Evolutionary conservation across 2,888 invertebrate species (phyloP).

Genomic region (Eudasyphora cyanicolor): DNA sequence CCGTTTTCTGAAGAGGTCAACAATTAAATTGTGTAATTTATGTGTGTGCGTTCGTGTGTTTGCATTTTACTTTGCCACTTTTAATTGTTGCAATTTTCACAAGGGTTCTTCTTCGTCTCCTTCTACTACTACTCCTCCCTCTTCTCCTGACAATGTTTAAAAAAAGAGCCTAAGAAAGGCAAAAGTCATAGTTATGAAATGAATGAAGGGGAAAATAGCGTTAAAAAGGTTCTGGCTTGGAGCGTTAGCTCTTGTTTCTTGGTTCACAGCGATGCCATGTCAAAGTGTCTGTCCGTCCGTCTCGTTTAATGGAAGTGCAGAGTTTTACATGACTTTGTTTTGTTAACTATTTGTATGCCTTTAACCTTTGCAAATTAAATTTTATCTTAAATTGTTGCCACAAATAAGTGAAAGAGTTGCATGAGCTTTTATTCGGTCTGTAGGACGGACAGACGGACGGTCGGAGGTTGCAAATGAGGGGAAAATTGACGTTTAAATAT

Average conservation of each 20-base stretch:
- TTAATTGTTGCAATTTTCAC: constrained; percentile 57
- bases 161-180: not conserved
- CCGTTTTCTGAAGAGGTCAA: constrained; percentile 37
- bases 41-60: constrained; percentile 23
- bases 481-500: too few species aligned
- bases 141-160: not conserved
- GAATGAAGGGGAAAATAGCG: constrained; percentile 17
- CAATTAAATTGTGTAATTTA: constrained; percentile 51
- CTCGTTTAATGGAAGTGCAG: not conserved
- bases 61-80: constrained; percentile 29
- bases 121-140: too few species aligned
- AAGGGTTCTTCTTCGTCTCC: constrained; percentile 38
- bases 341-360: constrained; percentile 25
- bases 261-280: constrained; percentile 4
- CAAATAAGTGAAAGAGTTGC: not conserved
- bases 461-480: too few species aligned
- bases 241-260: too few species aligned
- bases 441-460: too few species aligned
- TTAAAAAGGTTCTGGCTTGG: too few species aligned
- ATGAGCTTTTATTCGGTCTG: too few species aligned
- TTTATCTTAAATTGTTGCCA: not conserved
- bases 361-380: not conserved
- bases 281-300: not conserved
- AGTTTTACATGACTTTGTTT: not conserved
- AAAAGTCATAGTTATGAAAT: not conserved